These are phyloP conservation scores for Heliconius aoede DNA, from an alignment of 2,888 invertebrate species.

Conservation along the genomic window DNA sequence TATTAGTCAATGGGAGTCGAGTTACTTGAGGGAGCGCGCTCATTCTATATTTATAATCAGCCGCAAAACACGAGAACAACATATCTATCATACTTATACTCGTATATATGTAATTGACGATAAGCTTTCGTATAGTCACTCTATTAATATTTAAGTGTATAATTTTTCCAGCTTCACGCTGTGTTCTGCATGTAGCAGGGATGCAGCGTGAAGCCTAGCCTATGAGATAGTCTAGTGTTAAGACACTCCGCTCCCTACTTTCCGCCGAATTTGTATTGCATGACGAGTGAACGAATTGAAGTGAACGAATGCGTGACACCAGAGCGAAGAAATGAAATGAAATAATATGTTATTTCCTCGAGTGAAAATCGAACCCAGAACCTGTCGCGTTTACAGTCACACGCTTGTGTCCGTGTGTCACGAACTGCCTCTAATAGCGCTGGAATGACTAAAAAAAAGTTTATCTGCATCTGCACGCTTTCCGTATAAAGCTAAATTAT, in stretches of 20 bases:
- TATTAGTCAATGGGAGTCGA: slow-evolving; percentile 72
- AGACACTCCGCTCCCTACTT: too few species aligned
- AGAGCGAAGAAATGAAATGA: background rate
- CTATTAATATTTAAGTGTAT: background rate
- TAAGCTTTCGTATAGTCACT: background rate
- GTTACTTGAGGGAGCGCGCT: slow-evolving; percentile 68
- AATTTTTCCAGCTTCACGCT: background rate
- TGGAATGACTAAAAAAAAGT: too few species aligned
- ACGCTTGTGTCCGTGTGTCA: background rate
- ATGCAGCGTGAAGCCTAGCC: too few species aligned
- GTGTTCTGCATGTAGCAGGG: background rate
- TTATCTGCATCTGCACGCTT: background rate
- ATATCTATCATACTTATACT: slow-evolving; percentile 23
- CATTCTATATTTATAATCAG: slow-evolving; percentile 70
- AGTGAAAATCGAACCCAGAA: background rate
- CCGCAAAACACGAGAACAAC: slow-evolving; percentile 34
- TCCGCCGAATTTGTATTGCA: too few species aligned
- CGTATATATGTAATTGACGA: background rate
- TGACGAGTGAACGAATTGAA: too few species aligned
- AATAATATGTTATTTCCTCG: background rate
- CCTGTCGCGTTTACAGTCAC: background rate
- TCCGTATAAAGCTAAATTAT: background rate
- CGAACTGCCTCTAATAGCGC: background rate
- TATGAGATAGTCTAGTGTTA: too few species aligned
- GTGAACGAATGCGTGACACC: too few species aligned